Conservation (phyloP, 2,113 vertebrate genomes). For the Vanacampus margaritifer region DNA sequence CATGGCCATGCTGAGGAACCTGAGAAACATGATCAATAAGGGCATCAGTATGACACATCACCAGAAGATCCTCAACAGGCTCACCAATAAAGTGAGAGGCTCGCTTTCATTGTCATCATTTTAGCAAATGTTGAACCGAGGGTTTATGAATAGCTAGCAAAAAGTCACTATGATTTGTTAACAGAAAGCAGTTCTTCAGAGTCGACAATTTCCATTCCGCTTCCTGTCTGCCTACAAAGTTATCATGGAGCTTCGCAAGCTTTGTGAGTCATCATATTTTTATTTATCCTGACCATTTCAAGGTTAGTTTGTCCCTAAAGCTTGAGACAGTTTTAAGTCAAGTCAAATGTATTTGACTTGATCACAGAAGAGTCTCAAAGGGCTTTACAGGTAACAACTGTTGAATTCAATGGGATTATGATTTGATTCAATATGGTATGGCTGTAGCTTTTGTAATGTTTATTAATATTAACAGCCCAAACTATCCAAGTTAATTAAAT, state of each 20-base stretch:
- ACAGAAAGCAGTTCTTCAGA: constrained; percentile 79
- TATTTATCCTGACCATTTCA: no score
- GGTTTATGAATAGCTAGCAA: no score
- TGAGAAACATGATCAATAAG: constrained; percentile 78
- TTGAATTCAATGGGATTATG: no score
- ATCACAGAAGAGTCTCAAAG: no score
- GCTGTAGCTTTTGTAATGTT: no score
- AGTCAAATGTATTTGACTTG: no score
- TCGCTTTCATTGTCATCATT: background rate
- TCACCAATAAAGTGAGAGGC: constrained; percentile 72
- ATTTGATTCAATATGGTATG: no score
- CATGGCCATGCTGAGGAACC: constrained; percentile 90
- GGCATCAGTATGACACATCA: constrained; percentile 83
- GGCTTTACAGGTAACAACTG: no score
- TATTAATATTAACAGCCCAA: no score
- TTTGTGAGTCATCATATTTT: constrained; percentile 40
- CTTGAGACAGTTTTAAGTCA: no score
- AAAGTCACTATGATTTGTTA: background rate
- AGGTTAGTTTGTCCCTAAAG: no score
- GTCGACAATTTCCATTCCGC: constrained; percentile 83
- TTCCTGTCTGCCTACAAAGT: constrained; percentile 86
- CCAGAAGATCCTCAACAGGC: constrained; percentile 67
- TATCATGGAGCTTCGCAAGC: constrained; percentile 62
- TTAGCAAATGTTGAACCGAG: background rate
- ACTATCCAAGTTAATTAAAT: no score